phyloP scores from a whole-genome alignment of 2,888 invertebrate genomes.

The Noctua janthe region DNA sequence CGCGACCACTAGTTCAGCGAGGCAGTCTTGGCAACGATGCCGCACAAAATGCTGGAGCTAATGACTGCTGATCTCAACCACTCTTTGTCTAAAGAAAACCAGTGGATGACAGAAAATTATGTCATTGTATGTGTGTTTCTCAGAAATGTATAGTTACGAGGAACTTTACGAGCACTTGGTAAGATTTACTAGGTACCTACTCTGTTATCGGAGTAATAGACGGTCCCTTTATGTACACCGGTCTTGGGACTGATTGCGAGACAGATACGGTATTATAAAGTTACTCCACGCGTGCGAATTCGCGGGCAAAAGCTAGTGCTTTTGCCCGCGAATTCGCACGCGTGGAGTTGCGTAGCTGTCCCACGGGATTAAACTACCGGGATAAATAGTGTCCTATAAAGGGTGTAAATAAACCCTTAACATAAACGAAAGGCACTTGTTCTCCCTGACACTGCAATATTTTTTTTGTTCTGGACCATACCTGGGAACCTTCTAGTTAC shows the following conservation, averaged over 20 bases:
- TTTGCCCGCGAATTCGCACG: too few relatives aligned
- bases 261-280: slow-evolving; percentile 20
- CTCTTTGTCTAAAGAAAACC: too few relatives aligned
- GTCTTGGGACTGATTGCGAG: slow-evolving; percentile 37
- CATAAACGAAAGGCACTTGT: too few relatives aligned
- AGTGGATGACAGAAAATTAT: slow-evolving; percentile 14
- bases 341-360: too few relatives aligned
- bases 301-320: too few relatives aligned
- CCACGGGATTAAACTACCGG: too few relatives aligned
- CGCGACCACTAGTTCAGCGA: not conserved
- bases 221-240: slow-evolving; percentile 34
- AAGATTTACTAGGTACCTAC: slow-evolving; percentile 40
- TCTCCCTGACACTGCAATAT: too few relatives aligned
- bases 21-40: not conserved
- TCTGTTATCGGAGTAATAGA: slow-evolving; percentile 43
- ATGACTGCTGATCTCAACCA: not conserved
- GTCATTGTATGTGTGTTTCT: not conserved
- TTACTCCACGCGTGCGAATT: too few relatives aligned
- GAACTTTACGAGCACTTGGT: slow-evolving; percentile 49
- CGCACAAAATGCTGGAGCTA: not conserved
- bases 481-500: too few relatives aligned
- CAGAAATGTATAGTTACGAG: slow-evolving; percentile 31
- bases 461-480: too few relatives aligned
- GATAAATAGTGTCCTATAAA: too few relatives aligned
- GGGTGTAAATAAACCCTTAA: too few relatives aligned